phyloP scores from a whole-genome alignment of 2,113 vertebrate species.

The Gnathonemus longibarbis region DNA sequence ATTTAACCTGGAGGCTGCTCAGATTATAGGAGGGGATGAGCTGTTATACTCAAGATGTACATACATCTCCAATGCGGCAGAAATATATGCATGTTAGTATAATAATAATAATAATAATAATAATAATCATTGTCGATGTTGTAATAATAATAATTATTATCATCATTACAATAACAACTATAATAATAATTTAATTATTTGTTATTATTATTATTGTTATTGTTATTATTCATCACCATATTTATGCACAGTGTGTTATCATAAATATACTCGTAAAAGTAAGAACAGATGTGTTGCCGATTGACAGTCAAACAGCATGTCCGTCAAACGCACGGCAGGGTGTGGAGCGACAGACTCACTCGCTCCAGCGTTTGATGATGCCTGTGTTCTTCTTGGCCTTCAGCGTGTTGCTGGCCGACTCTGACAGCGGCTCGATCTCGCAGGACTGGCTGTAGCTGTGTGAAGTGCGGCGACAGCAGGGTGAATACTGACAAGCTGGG shows the following conservation, averaged over 20 bases:
- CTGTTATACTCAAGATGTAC: not conserved
- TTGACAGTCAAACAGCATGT: not conserved
- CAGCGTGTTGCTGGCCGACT: slow-evolving; percentile 87
- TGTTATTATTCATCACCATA: not conserved
- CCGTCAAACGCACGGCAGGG: not conserved
- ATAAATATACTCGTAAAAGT: not conserved
- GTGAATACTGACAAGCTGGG: not conserved
- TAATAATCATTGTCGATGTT: not conserved
- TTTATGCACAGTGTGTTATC: not conserved
- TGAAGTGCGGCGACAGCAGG: not conserved
- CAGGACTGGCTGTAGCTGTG: slow-evolving; percentile 88
- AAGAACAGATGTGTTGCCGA: not conserved
- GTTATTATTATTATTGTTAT: not conserved
- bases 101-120: not conserved
- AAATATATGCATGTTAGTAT: not conserved
- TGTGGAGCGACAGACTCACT: slow-evolving; percentile 64
- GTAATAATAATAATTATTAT: not conserved
- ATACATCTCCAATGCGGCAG: not conserved
- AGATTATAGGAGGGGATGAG: not conserved
- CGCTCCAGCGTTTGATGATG: slow-evolving; percentile 97
- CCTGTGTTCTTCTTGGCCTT: slow-evolving; percentile 86
- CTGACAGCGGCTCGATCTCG: slow-evolving; percentile 89
- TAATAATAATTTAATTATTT: too few species aligned
- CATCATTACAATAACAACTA: not conserved
- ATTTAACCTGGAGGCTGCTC: not conserved